phyloP scores from a whole-genome alignment of 30 jellyfish, hydroid and myxozoan species.

The Aurelia sp. region DNA sequence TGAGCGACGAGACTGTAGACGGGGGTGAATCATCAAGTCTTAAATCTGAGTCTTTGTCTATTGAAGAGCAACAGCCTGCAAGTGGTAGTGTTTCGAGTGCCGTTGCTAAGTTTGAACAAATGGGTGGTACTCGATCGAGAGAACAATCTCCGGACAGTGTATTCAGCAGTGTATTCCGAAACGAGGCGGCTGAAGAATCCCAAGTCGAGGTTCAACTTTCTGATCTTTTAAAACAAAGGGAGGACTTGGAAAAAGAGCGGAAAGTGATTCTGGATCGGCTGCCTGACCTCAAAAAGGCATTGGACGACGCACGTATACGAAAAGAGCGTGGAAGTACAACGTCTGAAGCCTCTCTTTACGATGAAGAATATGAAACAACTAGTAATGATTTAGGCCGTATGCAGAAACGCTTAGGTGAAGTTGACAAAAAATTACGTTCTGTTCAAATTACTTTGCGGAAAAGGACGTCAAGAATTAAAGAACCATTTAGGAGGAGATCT shows the following conservation, averaged over 20 bases:
- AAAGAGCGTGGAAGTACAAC: slow-evolving; percentile 15
- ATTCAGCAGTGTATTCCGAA: slow-evolving; percentile 32
- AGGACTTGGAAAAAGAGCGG: slow-evolving; percentile 77
- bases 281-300: slow-evolving; percentile 51
- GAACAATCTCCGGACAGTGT: not conserved
- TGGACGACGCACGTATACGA: slow-evolving; percentile 46
- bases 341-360: slow-evolving; percentile 7
- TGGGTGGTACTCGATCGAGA: not conserved
- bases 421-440: slow-evolving; percentile 66
- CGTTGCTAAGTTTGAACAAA: slow-evolving; percentile 38
- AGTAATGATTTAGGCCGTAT: slow-evolving; percentile 61
- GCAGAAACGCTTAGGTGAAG: slow-evolving; percentile 56
- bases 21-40: not conserved
- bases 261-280: slow-evolving; percentile 52
- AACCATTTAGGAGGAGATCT: slow-evolving; percentile 51
- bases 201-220: slow-evolving; percentile 42
- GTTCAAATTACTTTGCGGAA: slow-evolving; percentile 18
- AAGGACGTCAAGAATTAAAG: slow-evolving; percentile 23
- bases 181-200: slow-evolving; percentile 32
- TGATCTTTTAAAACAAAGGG: slow-evolving; percentile 66
- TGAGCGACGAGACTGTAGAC: not conserved
- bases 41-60: not conserved
- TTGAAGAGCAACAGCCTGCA: not conserved
- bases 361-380: slow-evolving; percentile 62
- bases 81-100: slow-evolving; percentile 50